Conservation (phyloP, 2,888 invertebrate species). For the Philonicus albiceps region DNA sequence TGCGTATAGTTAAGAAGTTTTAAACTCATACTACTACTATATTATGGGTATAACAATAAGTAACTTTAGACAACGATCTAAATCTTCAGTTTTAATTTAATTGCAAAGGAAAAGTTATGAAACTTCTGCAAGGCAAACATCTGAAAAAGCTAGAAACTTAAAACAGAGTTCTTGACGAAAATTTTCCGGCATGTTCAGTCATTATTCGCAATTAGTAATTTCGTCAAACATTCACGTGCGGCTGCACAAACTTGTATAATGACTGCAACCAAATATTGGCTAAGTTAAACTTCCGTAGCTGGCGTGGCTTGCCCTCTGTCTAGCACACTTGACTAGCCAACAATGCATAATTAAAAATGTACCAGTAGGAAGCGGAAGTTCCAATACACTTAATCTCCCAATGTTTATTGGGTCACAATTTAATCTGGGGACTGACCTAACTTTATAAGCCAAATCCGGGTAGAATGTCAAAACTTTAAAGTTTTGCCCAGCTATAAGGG, state of each 20-base stretch:
- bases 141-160: background rate
- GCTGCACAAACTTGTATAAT: background rate
- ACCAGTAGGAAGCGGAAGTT: background rate
- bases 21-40: too few relatives aligned
- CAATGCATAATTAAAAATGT: background rate
- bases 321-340: background rate
- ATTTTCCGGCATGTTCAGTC: background rate
- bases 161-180: background rate
- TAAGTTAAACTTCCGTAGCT: background rate
- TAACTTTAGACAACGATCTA: too few relatives aligned
- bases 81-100: too few relatives aligned
- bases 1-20: too few relatives aligned
- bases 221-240: background rate
- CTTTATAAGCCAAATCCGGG: conserved; percentile 13
- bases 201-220: background rate
- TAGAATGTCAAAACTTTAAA: conserved; percentile 29
- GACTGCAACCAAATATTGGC: background rate
- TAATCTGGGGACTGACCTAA: background rate
- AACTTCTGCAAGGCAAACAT: background rate
- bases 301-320: background rate
- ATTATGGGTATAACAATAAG: too few relatives aligned
- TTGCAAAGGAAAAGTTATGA: background rate
- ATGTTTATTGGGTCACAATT: conserved; percentile 10
- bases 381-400: conserved; percentile 2
- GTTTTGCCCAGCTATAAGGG: background rate